phyloP scores from a whole-genome alignment of 2,113 vertebrate genomes.

The Neomonachus schauinslandi region DNA sequence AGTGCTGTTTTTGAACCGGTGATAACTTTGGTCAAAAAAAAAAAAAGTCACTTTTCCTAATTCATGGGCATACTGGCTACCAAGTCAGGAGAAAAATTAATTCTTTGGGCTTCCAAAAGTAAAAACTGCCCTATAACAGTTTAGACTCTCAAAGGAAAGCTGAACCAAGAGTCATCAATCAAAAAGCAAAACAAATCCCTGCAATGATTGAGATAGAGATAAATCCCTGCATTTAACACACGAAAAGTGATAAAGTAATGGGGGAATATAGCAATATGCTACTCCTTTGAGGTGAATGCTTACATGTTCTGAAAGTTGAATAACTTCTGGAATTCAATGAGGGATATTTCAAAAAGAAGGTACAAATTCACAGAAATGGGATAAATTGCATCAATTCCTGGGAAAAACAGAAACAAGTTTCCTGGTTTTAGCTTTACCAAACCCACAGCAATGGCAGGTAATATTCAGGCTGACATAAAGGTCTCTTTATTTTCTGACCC shows the following conservation, averaged over 20 bases:
- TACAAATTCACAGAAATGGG: not conserved
- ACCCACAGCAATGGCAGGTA: slow-evolving; percentile 38
- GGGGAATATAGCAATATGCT: not conserved
- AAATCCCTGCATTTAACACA: not conserved
- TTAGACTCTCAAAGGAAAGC: slow-evolving; percentile 30
- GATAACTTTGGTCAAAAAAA: not conserved
- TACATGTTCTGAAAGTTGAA: not conserved
- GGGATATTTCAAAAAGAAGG: slow-evolving; percentile 34
- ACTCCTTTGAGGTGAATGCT: not conserved
- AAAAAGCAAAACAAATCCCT: slow-evolving; percentile 43
- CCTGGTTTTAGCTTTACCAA: not conserved
- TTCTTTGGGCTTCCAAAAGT: slow-evolving; percentile 1
- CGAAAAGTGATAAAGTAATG: not conserved
- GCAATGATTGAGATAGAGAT: not conserved
- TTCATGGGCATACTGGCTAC: not conserved
- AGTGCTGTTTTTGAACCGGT: not conserved
- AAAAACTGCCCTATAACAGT: not conserved
- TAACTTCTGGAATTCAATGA: slow-evolving; percentile 32
- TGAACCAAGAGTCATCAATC: not conserved
- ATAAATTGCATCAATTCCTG: not conserved
- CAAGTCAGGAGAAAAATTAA: slow-evolving; percentile 18
- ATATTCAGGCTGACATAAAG: slow-evolving; percentile 19
- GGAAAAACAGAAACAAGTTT: not conserved
- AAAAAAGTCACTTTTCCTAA: slow-evolving; percentile 43
- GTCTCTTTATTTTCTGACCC: slow-evolving; percentile 43